Evolutionary conservation across 2,888 invertebrate genomes (phyloP).

Genomic region (Lochmaea capreae): DNA sequence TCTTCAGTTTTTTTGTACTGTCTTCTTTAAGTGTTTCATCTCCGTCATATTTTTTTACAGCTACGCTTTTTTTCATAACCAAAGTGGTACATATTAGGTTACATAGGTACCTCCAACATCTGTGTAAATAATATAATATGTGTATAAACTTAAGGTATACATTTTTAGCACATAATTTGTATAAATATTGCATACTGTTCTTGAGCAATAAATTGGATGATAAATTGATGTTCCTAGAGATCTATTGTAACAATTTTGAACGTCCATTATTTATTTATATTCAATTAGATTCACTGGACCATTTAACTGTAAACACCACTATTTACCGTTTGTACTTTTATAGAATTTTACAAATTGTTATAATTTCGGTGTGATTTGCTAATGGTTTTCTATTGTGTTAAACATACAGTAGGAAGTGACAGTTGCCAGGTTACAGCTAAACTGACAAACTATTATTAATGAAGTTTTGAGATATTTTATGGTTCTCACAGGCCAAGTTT

Average conservation of each 20-base stretch:
- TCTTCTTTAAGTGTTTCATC: too few relatives aligned
- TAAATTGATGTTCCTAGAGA: background rate
- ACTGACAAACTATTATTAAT: conserved; percentile 43
- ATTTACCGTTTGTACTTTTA: conserved; percentile 41
- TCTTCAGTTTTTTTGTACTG: too few relatives aligned
- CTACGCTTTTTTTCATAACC: too few relatives aligned
- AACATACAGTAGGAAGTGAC: conserved; percentile 38
- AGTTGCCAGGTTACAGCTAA: conserved; percentile 36
- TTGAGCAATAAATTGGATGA: background rate
- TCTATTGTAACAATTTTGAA: background rate
- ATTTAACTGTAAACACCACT: conserved; percentile 39
- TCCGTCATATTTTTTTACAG: too few relatives aligned
- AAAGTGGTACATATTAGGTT: too few relatives aligned
- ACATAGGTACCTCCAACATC: background rate
- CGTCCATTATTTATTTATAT: conserved; percentile 13
- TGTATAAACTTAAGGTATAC: background rate
- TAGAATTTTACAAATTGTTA: conserved; percentile 43
- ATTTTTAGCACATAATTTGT: background rate
- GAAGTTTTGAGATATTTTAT: conserved; percentile 38
- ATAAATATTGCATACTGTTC: background rate
- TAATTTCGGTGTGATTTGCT: conserved; percentile 39
- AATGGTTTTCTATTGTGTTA: conserved; percentile 49
- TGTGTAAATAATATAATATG: background rate
- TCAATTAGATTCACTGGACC: conserved; percentile 29
- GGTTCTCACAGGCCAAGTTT: conserved; percentile 22